Evolutionary conservation across 2,888 invertebrate species (phyloP), one percentile per base, ranked within the genome.

Genomic region (Pediacus dermestoides): DNA sequence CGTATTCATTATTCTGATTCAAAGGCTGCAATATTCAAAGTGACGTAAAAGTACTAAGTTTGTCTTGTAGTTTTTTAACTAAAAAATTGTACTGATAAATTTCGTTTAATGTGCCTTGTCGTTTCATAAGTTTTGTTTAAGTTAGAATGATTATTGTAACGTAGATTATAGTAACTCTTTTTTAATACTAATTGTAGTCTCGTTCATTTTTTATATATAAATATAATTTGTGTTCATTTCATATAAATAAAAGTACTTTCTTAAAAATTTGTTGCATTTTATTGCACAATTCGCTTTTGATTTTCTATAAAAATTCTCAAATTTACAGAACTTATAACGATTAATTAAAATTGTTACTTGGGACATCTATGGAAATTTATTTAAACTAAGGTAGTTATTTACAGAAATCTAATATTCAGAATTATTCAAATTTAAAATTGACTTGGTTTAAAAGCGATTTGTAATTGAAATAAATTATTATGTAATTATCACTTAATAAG

Each of bases 161-260:
- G 34, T 52, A 31, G 32, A 34, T 40, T 55, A 44, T 48, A 52
- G 46, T 30, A 43, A 47, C 44, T 43, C 36, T 34, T 18, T 22
- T 18, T 39, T 28, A 10, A 8, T 13, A 9, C n/a, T 28, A 14
- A 13, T 8, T 28, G 11, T 13, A 11, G n/a, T 51, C 44, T 46
- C 42, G 39, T 48, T 53, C 44, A 43, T 41, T 47, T 36, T 37
- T 42, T 48, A 48, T 46, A 43, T 36, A 42, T 42, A 32, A 48
- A 46, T 52, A 51, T 55, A 58, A 42, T 55, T 58, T 57, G 58
- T 60, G 60, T 60, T 60, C 60, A 58, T 53, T 56, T 55, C 47
- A 46, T 54, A 55, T 42, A 39, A 46, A 46, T 48, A 56, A 55
- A 50, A 30, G 35, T 57, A 48, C 48, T 50, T 55, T 52, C 49